phyloP scores from a whole-genome alignment of 2,888 invertebrate genomes.

The Leucophora obtusa region DNA sequence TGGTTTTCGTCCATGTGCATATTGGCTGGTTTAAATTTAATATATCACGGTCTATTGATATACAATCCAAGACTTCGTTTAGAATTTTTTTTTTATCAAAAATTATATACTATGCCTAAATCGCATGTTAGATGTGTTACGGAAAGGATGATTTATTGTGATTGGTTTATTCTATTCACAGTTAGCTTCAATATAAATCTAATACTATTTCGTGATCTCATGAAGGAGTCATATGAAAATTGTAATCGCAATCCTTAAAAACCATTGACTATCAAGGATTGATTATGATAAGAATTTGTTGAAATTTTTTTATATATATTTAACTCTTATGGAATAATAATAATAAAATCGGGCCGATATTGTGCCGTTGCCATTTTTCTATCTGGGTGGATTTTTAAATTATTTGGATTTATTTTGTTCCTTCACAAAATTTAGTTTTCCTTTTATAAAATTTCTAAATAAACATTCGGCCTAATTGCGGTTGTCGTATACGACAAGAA shows the following conservation, averaged over 20 bases:
- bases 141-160: conserved; percentile 81
- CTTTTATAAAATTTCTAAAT: no score
- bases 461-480: no score
- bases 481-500: no score
- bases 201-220: conserved; percentile 83
- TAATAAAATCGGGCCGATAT: no score
- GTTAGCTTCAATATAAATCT: conserved; percentile 88
- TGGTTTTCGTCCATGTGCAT: conserved; percentile 85
- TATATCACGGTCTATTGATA: conserved; percentile 83
- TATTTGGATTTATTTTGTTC: no score
- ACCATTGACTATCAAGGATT: conserved; percentile 32
- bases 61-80: conserved; percentile 77
- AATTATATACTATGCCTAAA: conserved; percentile 69
- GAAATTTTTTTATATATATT: no score
- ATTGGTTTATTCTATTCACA: conserved; percentile 88
- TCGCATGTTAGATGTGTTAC: conserved; percentile 67
- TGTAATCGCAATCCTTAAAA: conserved; percentile 52
- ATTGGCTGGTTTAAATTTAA: conserved; percentile 82
- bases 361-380: no score
- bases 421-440: no score
- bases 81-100: conserved; percentile 70
- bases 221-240: conserved; percentile 79
- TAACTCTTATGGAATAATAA: no score
- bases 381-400: no score
- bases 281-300: conserved; percentile 22